Evolutionary conservation across 2,797 vertebrate species (phyloP), one percentile per base, ranked within the genome.

Genomic region (Malacoctenus gilli): DNA sequence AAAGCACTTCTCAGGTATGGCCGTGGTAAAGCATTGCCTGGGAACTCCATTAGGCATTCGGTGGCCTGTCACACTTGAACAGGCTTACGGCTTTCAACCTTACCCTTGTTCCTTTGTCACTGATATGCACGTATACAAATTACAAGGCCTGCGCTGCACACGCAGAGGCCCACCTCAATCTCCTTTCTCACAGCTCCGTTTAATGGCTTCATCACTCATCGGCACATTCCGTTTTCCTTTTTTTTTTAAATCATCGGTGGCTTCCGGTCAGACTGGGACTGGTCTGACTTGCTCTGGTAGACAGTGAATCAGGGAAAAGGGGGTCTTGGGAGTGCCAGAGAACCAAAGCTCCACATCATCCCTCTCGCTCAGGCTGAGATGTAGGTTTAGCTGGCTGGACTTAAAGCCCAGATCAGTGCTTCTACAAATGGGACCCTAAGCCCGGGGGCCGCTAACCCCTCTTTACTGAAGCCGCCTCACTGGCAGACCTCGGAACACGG

Each of bases 111-210:
- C 72, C 31, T 55, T 70, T 79, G 75, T 85, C 85, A 79, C 72
- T 80, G 79, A 86, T 82, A 80, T 77, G 82, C 71, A 72, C 55
- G 49, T 68, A 73, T 72, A 85, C 80, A 87, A 85, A 87, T 87
- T 80, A 63, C 72, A 57, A 68, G 55, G 60, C 40, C 49, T 57
- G 47, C 38, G 50, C 50, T 55, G 37, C 56, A 48, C 61, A 77
- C 77, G 44, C 59, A 30, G 34, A 59, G 37, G 57, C 62, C 50
- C 51, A 65, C 68, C 69, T 79, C 72, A 56, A 59, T 75, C 73
- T 68, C 51, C 40, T 5, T 42, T 59, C 42, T 75, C 35, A 42
- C 40, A 4, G 70, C 65, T 68, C 68, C 56, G 23, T 70, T 79
- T 81, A 85, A 87, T 79, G 70, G 72, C 78, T 85, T 66, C 82